These are phyloP conservation scores for Chalcis sispes DNA, from an alignment of 2,888 invertebrate genomes.

Conservation along the genomic window DNA sequence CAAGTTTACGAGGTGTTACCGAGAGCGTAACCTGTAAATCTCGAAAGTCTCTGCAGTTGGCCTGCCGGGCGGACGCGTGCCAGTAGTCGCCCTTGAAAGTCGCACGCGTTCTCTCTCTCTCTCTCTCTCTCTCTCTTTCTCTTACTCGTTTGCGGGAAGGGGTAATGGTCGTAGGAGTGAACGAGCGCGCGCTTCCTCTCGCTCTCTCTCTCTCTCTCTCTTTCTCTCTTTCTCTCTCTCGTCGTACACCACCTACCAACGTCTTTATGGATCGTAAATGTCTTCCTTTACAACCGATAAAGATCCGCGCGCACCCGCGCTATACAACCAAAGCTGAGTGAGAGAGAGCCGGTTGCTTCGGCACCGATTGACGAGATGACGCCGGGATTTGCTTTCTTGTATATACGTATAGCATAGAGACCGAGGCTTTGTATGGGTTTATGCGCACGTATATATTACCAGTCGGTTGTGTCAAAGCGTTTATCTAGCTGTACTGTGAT, in stretches of 20 bases:
- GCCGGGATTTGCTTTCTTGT: background rate
- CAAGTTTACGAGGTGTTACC: constrained; percentile 77
- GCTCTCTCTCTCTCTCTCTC: background rate
- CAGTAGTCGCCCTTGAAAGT: constrained; percentile 74
- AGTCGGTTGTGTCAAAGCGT: no score
- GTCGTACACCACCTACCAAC: constrained; percentile 67
- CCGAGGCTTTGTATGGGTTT: no score
- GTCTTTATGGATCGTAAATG: constrained; percentile 76
- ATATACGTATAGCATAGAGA: background rate
- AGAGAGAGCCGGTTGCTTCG: background rate
- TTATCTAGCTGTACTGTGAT: no score
- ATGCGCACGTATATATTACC: no score
- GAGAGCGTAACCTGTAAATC: constrained; percentile 76
- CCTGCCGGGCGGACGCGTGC: constrained; percentile 71
- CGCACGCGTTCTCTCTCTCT: constrained; percentile 25
- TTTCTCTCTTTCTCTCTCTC: no score
- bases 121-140: constrained; percentile 18
- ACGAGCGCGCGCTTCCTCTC: no score
- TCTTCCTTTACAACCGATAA: constrained; percentile 76
- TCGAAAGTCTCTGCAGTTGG: constrained; percentile 61
- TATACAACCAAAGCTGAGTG: no score
- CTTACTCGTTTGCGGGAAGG: constrained; percentile 61
- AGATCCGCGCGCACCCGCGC: constrained; percentile 67
- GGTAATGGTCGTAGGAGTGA: constrained; percentile 60
- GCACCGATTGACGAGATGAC: constrained; percentile 49